phyloP scores from a whole-genome alignment of 1,140 invertebrate species.

The Rhynchophorus ferrugineus region DNA sequence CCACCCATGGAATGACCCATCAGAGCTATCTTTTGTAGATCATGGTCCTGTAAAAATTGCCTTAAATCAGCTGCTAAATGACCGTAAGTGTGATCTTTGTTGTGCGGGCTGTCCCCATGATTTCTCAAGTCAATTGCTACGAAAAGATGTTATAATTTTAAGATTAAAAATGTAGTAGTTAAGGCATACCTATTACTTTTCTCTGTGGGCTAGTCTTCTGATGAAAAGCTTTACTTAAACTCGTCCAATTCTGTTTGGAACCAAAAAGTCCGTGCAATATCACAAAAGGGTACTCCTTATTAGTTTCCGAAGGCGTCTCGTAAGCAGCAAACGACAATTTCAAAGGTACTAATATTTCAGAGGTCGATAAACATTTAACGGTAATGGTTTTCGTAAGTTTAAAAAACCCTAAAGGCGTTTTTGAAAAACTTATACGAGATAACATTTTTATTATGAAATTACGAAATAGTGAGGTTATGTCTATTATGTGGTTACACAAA shows the following conservation, averaged over 20 bases:
- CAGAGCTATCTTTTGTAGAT: constrained; percentile 55
- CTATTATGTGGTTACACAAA: no score
- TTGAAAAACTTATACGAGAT: no score
- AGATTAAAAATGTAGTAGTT: not conserved
- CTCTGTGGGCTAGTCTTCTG: constrained; percentile 49
- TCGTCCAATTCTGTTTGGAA: constrained; percentile 78
- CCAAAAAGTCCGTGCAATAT: constrained; percentile 83
- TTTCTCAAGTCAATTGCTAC: constrained; percentile 75
- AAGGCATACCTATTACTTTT: constrained; percentile 51
- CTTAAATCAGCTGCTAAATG: constrained; percentile 67
- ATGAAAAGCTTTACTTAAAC: constrained; percentile 65
- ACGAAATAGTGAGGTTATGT: no score
- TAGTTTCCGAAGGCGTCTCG: constrained; percentile 40
- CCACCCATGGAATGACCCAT: constrained; percentile 92
- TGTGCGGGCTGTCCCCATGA: constrained; percentile 84
- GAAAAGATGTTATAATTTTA: not conserved
- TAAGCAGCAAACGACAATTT: constrained; percentile 53
- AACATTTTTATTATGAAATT: no score
- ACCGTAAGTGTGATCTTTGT: constrained; percentile 59
- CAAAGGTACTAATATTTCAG: constrained; percentile 38
- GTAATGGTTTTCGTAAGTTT: constrained; percentile 36
- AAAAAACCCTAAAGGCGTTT: constrained; percentile 46
- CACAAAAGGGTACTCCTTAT: constrained; percentile 53
- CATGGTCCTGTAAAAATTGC: constrained; percentile 52
- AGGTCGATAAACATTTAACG: not conserved